Evolutionary conservation across 37 sponge, comb jelly and placozoan genomes (phyloP).

Genomic region (Dysidea cf. avara): DNA sequence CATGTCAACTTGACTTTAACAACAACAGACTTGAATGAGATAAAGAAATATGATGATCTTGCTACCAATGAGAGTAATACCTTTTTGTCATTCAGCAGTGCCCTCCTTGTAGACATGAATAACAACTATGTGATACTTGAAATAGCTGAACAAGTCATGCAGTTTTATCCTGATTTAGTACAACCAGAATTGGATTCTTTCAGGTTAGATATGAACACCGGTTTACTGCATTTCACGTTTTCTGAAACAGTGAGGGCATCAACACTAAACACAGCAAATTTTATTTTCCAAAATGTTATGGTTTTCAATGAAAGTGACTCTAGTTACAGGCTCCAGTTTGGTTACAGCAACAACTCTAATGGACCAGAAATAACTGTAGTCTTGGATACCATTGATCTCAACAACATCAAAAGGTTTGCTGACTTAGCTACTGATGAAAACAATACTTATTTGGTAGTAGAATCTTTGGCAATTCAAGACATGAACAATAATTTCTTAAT

Average conservation of each 20-base stretch:
- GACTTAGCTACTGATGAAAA: conserved; percentile 54
- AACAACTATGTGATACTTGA: conserved; percentile 60
- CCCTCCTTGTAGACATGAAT: conserved; percentile 76
- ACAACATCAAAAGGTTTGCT: conserved; percentile 78
- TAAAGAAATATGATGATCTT: conserved; percentile 77
- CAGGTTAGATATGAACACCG: conserved; percentile 62
- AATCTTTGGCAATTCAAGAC: conserved; percentile 40
- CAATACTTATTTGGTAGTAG: conserved; percentile 56
- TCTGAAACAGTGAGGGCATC: conserved; percentile 86
- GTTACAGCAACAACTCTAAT: conserved; percentile 34
- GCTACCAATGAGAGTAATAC: conserved; percentile 35
- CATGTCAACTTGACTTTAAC: conserved; percentile 52
- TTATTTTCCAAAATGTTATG: conserved; percentile 33
- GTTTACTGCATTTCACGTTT: conserved; percentile 69
- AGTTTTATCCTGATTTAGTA: conserved; percentile 63
- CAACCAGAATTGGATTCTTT: conserved; percentile 55
- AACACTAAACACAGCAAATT: conserved; percentile 53
- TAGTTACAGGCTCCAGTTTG: conserved; percentile 45
- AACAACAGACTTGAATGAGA: conserved; percentile 80
- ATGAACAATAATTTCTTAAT: conserved; percentile 74
- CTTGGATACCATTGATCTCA: conserved; percentile 45
- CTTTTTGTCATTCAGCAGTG: conserved; percentile 66
- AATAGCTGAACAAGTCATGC: conserved; percentile 28
- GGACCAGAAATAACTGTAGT: conserved; percentile 49
- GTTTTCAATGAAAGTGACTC: conserved; percentile 24